Evolutionary conservation across 2,113 vertebrate species (phyloP), one percentile per base, ranked within the genome.

Genomic region (Romanogobio albipinnatus): DNA sequence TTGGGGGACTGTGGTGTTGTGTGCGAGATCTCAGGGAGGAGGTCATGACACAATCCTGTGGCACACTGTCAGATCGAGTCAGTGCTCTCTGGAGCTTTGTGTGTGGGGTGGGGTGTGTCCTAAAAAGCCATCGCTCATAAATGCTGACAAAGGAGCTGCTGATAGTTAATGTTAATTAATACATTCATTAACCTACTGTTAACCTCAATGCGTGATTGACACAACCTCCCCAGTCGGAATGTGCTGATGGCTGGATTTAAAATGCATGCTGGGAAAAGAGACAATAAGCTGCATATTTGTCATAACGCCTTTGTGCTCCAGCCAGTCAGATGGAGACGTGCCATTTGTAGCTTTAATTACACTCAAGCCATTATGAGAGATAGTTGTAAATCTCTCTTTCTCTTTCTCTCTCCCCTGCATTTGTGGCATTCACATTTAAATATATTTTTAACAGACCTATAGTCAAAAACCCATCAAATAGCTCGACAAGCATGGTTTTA

Each of bases 121-220:
- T 51, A 78, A 87, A 86, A 87, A 90, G 71, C 51, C 10, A 85
- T 82, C 81, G 77, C 88, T 85, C 84, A 87, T 90, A 88, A 92
- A 91, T 90, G 89, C 61, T 91, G 83, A 91, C 81, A 81, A 87
- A 87, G 80, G 81, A 86, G 76, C 86, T 85, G 88, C 80, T 90
- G 84, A 90, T 89, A 58, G 76, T 90, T 89, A 87, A 90, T 91
- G 86, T 89, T 93, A 91, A 93, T 94, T 91, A 91, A 87, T 86
- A 80, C 80, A 82, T 90, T 92, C 89, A 90, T 93, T 93, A 93
- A 91, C 91, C 90, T 84, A 83, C 45, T 62, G 66, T 58, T 89
- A 84, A 92, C 90, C 90, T 79, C 85, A 39, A 9, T 76, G 87
- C 73, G 74, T 84, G 89, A 92, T 88, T 47, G 64, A 89, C 89